phyloP scores from a whole-genome alignment of 2,797 vertebrate species.

The Acropternis orthonyx region DNA sequence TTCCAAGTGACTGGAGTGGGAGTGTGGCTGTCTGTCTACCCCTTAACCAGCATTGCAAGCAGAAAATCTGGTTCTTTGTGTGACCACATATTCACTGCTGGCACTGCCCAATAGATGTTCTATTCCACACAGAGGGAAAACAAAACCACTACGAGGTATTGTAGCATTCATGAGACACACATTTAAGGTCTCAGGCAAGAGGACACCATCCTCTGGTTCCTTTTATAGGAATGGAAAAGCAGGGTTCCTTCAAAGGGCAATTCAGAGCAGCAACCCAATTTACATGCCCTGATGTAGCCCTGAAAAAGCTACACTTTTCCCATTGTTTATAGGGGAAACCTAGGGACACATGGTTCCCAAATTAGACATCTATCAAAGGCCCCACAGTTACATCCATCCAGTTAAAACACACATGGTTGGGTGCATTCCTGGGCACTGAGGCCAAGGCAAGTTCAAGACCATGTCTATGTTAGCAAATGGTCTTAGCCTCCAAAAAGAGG shows the following conservation, averaged over 20 bases:
- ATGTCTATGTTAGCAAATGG: background rate
- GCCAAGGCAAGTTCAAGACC: background rate
- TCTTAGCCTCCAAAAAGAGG: background rate
- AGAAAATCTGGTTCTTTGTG: background rate
- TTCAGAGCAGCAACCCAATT: background rate
- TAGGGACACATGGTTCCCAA: background rate
- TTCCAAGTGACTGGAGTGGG: background rate
- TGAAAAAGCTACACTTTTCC: background rate
- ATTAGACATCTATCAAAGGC: background rate
- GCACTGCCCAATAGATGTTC: background rate
- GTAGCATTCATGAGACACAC: background rate
- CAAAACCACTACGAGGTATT: background rate
- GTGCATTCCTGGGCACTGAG: background rate
- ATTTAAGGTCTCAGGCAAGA: background rate
- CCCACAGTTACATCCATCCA: background rate
- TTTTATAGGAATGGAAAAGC: background rate
- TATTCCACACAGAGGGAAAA: background rate
- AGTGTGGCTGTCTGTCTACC: background rate
- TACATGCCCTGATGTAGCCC: background rate
- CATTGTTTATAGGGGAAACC: background rate
- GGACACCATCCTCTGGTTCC: background rate
- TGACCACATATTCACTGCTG: background rate
- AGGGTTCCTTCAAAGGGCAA: background rate
- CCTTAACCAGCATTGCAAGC: background rate
- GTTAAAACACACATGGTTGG: constrained; percentile 3